A percentile compares a stretch with the other conserved stretches of the same genome.
These are phyloP conservation scores for Chlamydotis undulata DNA, from an alignment of 2,113 vertebrate genomes.

Conservation along the genomic window DNA sequence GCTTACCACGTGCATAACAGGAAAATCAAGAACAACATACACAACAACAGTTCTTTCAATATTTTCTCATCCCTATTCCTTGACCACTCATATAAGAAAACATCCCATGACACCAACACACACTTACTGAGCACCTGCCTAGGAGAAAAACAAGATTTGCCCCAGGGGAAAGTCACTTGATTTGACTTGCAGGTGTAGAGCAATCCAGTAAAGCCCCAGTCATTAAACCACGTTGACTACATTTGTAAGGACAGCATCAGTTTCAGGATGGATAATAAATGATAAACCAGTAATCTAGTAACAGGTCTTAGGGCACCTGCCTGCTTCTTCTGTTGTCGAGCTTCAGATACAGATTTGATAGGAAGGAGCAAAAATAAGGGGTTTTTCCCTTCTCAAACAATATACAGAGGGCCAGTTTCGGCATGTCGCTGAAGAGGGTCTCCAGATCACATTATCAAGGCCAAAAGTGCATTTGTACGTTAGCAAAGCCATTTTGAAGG, in stretches of 20 bases:
- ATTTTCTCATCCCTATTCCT: not conserved
- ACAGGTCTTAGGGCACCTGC: not conserved
- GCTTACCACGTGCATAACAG: not conserved
- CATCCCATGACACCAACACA: not conserved
- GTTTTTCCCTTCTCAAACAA: fast-evolving
- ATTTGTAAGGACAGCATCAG: not conserved
- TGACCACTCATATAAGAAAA: not conserved
- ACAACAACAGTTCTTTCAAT: not conserved
- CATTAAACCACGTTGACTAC: not conserved
- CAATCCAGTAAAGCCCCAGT: not conserved
- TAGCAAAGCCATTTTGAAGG: not conserved
- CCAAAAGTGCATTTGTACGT: not conserved
- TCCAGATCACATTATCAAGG: not conserved
- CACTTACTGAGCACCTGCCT: not conserved
- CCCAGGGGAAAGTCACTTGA: not conserved
- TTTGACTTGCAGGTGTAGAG: not conserved
- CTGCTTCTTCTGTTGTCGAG: not conserved
- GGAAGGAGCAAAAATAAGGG: not conserved
- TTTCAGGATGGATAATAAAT: not conserved
- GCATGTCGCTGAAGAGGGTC: no score
- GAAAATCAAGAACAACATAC: not conserved
- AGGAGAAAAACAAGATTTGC: not conserved
- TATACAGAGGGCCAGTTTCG: not conserved
- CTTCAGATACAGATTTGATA: not conserved
- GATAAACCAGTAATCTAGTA: not conserved